Evolutionary conservation across 2,888 invertebrate genomes (phyloP).

Genomic region (Noctua fimbriata): DNA sequence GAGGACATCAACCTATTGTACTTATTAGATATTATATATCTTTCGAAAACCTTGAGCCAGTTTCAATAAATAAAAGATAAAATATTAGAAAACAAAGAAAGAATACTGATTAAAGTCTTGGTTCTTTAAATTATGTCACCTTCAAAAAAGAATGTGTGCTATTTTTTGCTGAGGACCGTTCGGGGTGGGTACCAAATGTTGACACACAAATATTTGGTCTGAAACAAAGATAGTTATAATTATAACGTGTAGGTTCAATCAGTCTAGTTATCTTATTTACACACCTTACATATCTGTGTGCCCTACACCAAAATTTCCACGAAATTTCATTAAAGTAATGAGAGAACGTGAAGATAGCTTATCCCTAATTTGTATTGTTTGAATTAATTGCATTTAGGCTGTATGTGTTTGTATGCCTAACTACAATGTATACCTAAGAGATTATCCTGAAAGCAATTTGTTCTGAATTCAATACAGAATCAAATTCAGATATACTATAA

Average conservation of each 20-base stretch:
- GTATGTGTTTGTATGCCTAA: constrained; percentile 12
- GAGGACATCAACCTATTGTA: neutral
- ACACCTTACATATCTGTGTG: neutral
- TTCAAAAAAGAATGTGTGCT: neutral
- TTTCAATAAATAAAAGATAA: neutral
- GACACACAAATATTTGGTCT: constrained; percentile 12
- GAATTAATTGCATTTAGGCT: constrained; percentile 45
- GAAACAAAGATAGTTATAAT: constrained; percentile 17
- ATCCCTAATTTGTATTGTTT: constrained; percentile 44
- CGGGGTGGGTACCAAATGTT: neutral
- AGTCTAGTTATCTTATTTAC: constrained; percentile 40
- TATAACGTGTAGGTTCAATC: constrained; percentile 23
- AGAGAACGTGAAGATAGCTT: constrained; percentile 34
- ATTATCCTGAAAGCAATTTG: constrained; percentile 27
- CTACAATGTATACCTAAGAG: neutral
- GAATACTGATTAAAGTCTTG: neutral
- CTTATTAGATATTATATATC: neutral
- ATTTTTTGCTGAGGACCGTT: neutral
- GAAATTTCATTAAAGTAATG: constrained; percentile 44
- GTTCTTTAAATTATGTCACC: neutral
- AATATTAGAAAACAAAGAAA: neutral
- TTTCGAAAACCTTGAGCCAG: neutral
- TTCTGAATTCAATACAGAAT: neutral
- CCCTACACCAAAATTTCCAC: constrained; percentile 24
- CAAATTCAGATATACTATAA: neutral